Conservation (phyloP, 2,113 vertebrate genomes). For the Nettapus auritus region DNA sequence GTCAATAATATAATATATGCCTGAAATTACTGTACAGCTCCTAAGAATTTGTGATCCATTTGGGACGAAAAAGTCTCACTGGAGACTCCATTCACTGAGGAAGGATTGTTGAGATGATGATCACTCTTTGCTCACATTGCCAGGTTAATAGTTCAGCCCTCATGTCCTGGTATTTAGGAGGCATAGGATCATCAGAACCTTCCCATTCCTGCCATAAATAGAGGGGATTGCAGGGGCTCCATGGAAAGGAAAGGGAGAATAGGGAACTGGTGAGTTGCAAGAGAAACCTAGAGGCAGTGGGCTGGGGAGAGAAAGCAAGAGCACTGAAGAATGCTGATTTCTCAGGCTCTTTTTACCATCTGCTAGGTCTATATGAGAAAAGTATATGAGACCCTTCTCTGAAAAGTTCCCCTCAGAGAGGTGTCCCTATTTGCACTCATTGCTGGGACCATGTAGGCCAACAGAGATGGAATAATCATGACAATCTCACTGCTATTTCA, state of each 20-base stretch:
- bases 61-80: background rate
- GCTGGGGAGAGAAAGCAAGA: background rate
- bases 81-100: background rate
- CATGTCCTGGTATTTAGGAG: fast-evolving
- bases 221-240: background rate
- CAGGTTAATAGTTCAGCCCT: background rate
- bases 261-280: background rate
- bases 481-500: background rate
- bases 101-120: background rate
- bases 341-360: background rate
- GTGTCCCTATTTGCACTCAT: background rate
- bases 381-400: background rate
- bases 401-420: background rate
- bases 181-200: background rate
- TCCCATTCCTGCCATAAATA: background rate
- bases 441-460: background rate
- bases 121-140: background rate
- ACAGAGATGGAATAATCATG: background rate
- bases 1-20: background rate
- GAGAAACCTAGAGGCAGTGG: background rate
- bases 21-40: background rate
- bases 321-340: background rate
- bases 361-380: background rate
- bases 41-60: background rate
- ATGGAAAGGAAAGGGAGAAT: background rate